Percentiles rank a stretch among this genome's conserved stretches.
These are phyloP conservation scores for Lophius americanus DNA, from an alignment of 2,797 vertebrate species.

Conservation along the genomic window DNA sequence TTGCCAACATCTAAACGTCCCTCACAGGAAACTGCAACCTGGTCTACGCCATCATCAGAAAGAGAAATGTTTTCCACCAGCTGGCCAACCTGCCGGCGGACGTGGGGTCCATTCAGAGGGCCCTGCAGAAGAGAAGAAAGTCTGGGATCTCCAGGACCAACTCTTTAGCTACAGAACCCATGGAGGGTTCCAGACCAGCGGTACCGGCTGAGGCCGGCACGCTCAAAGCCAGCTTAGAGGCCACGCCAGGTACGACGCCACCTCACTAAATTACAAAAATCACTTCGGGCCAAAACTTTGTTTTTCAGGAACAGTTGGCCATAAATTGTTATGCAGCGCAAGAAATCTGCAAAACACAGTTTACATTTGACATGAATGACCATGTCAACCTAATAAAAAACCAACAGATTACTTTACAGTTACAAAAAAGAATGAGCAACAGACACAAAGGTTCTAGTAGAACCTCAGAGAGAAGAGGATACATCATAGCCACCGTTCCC, in stretches of 20 bases:
- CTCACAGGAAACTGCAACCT: slow-evolving; percentile 89
- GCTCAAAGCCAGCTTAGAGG: slow-evolving; percentile 89
- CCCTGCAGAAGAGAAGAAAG: slow-evolving; percentile 82
- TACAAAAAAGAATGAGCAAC: too few relatives aligned
- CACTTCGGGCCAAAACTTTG: too few relatives aligned
- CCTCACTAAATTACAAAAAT: too few relatives aligned
- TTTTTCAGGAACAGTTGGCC: too few relatives aligned
- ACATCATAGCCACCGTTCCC: too few relatives aligned
- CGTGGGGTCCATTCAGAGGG: slow-evolving; percentile 82
- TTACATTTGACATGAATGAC: too few relatives aligned
- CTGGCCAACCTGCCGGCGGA: slow-evolving; percentile 90
- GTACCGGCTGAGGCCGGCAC: slow-evolving; percentile 89
- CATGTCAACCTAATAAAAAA: too few relatives aligned
- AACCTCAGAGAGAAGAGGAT: too few relatives aligned
- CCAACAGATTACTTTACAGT: background rate
- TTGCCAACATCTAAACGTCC: background rate
- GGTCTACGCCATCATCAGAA: slow-evolving; percentile 92
- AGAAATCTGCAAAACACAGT: too few relatives aligned
- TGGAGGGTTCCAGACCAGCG: slow-evolving; percentile 87
- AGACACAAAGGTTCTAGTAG: too few relatives aligned
- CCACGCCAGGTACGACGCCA: slow-evolving; percentile 86
- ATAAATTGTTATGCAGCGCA: too few relatives aligned
- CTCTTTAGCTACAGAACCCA: slow-evolving; percentile 84
- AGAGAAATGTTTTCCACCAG: slow-evolving; percentile 90
- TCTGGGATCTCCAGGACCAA: slow-evolving; percentile 82